A percentile compares a stretch with the other conserved stretches of the same genome.
Evolutionary conservation across 2,113 vertebrate species (phyloP).

Genomic region (Pagrus major): DNA sequence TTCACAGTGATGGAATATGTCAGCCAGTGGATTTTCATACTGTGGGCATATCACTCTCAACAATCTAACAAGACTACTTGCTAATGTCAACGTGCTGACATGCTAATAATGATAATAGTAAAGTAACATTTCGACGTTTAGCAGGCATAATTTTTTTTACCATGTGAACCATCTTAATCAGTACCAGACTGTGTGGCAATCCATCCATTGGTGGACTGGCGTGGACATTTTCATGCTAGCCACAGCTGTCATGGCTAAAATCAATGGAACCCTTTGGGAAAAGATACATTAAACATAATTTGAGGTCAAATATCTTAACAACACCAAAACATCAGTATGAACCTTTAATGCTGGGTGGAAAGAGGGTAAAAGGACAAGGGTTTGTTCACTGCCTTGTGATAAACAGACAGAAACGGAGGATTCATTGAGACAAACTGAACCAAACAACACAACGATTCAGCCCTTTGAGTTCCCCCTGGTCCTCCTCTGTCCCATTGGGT

Average conservation of each 20-base stretch:
- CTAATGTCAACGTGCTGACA: neutral
- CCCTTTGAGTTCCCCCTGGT: neutral
- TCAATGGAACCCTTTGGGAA: neutral
- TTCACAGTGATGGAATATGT: neutral
- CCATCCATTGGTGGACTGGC: too few species aligned
- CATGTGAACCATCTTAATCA: too few species aligned
- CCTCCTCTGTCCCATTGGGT: neutral
- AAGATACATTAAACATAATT: neutral
- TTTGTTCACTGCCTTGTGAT: neutral
- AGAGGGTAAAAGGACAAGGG: neutral
- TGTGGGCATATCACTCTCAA: neutral
- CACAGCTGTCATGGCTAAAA: neutral
- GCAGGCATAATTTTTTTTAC: too few species aligned
- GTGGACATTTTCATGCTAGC: too few species aligned
- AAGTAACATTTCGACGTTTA: neutral
- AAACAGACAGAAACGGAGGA: neutral
- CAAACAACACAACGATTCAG: neutral
- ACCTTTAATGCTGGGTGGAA: neutral
- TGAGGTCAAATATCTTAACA: neutral
- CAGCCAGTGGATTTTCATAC: neutral
- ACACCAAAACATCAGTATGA: neutral
- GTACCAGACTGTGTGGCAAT: neutral
- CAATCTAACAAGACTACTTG: too few species aligned
- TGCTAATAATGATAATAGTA: neutral
- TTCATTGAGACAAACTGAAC: neutral